Evolutionary conservation across 1,140 invertebrate genomes (phyloP).

Genomic region (Saccostrea echinata): DNA sequence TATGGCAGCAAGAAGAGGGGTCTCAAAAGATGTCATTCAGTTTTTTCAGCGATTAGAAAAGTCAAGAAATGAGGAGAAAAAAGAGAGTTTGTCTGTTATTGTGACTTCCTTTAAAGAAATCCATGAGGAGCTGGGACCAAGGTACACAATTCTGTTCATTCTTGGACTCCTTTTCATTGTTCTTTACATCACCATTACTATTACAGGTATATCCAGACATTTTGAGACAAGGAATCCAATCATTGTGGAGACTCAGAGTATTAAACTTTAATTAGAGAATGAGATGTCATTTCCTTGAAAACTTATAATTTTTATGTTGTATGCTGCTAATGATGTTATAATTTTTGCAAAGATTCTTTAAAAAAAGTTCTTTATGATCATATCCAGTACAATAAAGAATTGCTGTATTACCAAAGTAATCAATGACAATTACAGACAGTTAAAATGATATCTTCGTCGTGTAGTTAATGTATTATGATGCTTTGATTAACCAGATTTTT

Average conservation of each 20-base stretch:
- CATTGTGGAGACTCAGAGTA: conserved; percentile 15
- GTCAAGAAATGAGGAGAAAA: background rate
- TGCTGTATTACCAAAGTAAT: too few relatives aligned
- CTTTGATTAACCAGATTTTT: too few relatives aligned
- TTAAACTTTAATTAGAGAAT: background rate
- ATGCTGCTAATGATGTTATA: too few relatives aligned
- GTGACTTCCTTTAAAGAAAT: conserved; percentile 1
- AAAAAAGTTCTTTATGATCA: too few relatives aligned
- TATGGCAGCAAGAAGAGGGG: conserved; percentile 5
- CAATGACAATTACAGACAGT: too few relatives aligned
- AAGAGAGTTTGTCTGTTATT: conserved; percentile 13
- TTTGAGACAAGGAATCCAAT: background rate
- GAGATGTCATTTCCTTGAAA: background rate
- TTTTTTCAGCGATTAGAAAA: background rate
- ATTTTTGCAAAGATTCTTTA: too few relatives aligned
- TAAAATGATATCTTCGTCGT: too few relatives aligned
- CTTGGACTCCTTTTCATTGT: background rate
- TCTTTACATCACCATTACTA: background rate
- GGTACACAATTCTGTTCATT: background rate
- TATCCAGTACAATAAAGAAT: too few relatives aligned
- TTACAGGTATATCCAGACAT: conserved; percentile 7
- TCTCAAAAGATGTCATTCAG: background rate
- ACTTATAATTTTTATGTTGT: too few relatives aligned
- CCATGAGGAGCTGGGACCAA: background rate
- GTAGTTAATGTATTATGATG: too few relatives aligned